Base-by-base conservation (phyloP, 1,140 invertebrate genomes). In the Cotesia vestalis region DNA sequence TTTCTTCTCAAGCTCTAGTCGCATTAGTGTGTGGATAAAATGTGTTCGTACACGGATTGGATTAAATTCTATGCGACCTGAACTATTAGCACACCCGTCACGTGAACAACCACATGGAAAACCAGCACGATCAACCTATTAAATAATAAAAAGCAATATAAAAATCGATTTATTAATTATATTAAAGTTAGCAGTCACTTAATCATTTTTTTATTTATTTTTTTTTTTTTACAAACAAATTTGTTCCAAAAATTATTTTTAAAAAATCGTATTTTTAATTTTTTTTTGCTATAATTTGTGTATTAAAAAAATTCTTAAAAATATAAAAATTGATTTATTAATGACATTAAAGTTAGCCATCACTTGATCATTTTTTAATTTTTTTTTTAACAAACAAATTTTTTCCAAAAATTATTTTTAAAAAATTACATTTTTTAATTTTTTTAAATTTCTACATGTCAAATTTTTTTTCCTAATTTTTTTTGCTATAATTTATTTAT, bases 51-150 rank as follows among this genome's bases (percentile, higher is more conserved):
- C 97, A 68, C 97, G 90, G 36, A 96, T 91, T 0, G 96, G 96
- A 86, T 99, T 98, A 79, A 99, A 99, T 84, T 99, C 97, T 72
- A 98, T 95, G 69, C 98, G 89, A 5, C 98, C 98, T 64, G 92
- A 92, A 3, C 91, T 92, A 85, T 99, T 99, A 40, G 91, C 94
- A 86, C 98, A 99, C 61, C 95, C 95, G 79, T 98, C 96, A 74
- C 94, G 91, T 0, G 94, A 93, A 86, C 98, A 99, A 20, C 96
- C 96, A 85, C 98, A 99, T 0, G 98, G 98, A 85, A 99, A 99
- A 79, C 95, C 97, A 55, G 96, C 89, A 73, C 97, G 90, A 87
- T 99, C 97, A 20, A 99, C 95, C 90, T 91, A 73, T 4, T 78
- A 73, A 46, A 46, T 27, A 66, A 52, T n/a, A 52, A 52, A 27